Conservation (phyloP, 2,888 invertebrate species). For the Tiliacea aurago region DNA sequence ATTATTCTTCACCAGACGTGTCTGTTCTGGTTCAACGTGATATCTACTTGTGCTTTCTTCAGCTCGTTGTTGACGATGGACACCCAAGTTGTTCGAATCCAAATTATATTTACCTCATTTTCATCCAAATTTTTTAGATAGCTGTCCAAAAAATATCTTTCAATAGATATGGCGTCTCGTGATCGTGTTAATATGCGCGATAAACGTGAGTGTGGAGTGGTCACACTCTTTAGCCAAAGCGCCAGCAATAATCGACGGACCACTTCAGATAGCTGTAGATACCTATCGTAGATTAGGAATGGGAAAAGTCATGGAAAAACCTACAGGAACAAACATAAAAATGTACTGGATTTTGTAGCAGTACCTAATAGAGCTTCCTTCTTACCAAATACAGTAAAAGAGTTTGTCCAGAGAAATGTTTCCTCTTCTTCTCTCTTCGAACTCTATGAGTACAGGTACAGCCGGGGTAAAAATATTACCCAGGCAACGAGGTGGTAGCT, state of each 20-base stretch:
- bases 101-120: background rate
- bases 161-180: constrained; percentile 52
- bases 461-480: background rate
- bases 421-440: background rate
- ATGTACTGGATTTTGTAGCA: background rate
- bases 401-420: background rate
- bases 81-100: background rate
- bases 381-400: background rate
- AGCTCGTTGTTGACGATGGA: background rate
- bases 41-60: background rate
- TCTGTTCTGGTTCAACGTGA: background rate
- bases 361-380: background rate
- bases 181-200: constrained; percentile 43
- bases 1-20: too few relatives aligned
- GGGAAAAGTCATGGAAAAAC: background rate
- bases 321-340: background rate
- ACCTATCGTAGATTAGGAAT: constrained; percentile 11
- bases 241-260: constrained; percentile 20
- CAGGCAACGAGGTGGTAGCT: background rate
- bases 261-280: constrained; percentile 48
- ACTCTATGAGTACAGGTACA: background rate
- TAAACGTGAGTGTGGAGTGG: constrained; percentile 39
- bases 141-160: constrained; percentile 18
- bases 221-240: constrained; percentile 24
- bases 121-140: constrained; percentile 14